Percentiles rank a stretch among this genome's conserved stretches.
Evolutionary conservation across 2,113 vertebrate genomes (phyloP).

Genomic region (Spermophilus dauricus): DNA sequence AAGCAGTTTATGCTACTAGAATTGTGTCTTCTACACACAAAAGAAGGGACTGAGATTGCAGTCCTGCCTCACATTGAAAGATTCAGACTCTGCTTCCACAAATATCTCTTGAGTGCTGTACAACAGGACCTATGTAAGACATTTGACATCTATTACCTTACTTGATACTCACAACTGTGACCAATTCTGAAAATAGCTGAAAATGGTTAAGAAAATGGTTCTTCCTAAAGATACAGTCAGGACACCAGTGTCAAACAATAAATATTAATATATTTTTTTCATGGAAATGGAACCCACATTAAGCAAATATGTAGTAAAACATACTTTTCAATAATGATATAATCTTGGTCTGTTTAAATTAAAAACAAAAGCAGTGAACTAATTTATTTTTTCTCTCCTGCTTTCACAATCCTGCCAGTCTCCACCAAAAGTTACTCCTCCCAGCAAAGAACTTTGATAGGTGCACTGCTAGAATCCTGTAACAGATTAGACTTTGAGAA

Average conservation of each 20-base stretch:
- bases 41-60: slow-evolving; percentile 13
- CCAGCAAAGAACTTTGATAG: not conserved
- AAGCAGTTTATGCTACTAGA: slow-evolving; percentile 38
- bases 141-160: not conserved
- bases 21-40: slow-evolving; percentile 62
- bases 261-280: slow-evolving; percentile 1
- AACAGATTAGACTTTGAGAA: not conserved
- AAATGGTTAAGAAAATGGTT: not conserved
- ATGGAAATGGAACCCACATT: not conserved
- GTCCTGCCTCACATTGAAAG: slow-evolving; percentile 10
- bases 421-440: not conserved
- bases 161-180: not conserved
- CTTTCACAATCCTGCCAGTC: not conserved
- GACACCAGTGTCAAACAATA: not conserved
- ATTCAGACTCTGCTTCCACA: slow-evolving; percentile 50
- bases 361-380: not conserved
- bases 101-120: not conserved
- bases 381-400: not conserved
- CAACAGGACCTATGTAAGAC: not conserved
- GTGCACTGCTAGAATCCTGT: not conserved
- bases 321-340: not conserved
- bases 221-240: not conserved
- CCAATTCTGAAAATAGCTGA: slow-evolving; percentile 40
- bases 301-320: not conserved
- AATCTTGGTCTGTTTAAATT: not conserved